A percentile compares a stretch with the other conserved stretches of the same genome.
These are phyloP conservation scores for Holothuria leucospilota DNA, from an alignment of 53 echinoderm and acorn worm species.

Conservation along the genomic window DNA sequence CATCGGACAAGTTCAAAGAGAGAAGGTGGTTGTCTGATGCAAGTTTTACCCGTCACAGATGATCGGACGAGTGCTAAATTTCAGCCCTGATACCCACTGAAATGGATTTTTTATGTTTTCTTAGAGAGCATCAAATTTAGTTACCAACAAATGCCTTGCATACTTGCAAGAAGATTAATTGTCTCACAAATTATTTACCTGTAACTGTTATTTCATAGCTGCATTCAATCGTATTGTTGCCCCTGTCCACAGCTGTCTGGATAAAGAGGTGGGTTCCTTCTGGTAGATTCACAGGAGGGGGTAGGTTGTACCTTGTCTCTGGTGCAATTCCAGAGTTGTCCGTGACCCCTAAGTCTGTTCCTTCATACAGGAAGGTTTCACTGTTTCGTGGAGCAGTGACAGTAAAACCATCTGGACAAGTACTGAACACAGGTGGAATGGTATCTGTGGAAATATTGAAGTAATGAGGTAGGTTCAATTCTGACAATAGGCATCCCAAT, in stretches of 20 bases:
- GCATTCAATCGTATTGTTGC: slow-evolving; percentile 26
- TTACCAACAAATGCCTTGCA: too few species aligned
- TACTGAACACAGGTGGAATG: slow-evolving; percentile 78
- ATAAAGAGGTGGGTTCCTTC: slow-evolving; percentile 48
- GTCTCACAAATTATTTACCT: slow-evolving; percentile 17
- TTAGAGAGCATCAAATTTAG: too few species aligned
- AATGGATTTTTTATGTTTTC: too few species aligned
- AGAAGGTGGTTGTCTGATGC: too few species aligned
- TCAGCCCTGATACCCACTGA: too few species aligned
- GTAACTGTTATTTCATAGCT: slow-evolving; percentile 45
- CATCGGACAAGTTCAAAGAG: too few species aligned
- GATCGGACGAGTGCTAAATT: too few species aligned
- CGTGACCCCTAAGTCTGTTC: slow-evolving; percentile 60
- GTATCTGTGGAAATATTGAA: slow-evolving; percentile 51
- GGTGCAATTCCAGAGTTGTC: slow-evolving; percentile 60
- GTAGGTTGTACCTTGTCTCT: neutral
- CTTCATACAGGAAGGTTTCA: slow-evolving; percentile 40
- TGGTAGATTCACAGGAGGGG: slow-evolving; percentile 51
- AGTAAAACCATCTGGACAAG: slow-evolving; percentile 63
- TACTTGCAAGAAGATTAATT: too few species aligned
- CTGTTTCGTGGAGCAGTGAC: slow-evolving; percentile 55
- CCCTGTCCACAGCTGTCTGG: slow-evolving; percentile 58
- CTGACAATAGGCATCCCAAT: too few species aligned
- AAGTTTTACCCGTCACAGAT: too few species aligned
- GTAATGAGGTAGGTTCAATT: too few species aligned